Evolutionary conservation across 2,888 invertebrate genomes (phyloP).

Genomic region (Hipparchia sbordonii): DNA sequence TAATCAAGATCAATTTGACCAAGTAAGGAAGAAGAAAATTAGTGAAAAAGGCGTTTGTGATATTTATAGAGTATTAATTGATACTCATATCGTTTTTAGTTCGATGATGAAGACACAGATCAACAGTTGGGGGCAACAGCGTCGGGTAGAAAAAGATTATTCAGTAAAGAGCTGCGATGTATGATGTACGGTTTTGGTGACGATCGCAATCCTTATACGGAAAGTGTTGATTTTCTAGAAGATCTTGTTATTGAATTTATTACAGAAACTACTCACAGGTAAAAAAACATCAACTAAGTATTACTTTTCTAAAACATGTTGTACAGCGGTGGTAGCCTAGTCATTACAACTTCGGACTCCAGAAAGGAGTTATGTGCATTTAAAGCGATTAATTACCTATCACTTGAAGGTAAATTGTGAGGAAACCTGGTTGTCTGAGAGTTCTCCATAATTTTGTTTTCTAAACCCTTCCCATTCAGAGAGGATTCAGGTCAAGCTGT

Average conservation of each 20-base stretch:
- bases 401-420: no score
- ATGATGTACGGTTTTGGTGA: constrained; percentile 99
- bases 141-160: constrained; percentile 90
- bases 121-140: constrained; percentile 87
- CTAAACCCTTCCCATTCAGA: no score
- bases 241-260: constrained; percentile 99
- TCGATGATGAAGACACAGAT: constrained; percentile 88
- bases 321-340: no score
- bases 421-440: no score
- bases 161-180: constrained; percentile 95
- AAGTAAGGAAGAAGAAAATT: constrained; percentile 49
- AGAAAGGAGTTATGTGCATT: no score
- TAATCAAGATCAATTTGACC: constrained; percentile 68
- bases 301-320: no score
- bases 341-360: no score
- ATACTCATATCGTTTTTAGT: constrained; percentile 49
- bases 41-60: background rate
- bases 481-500: no score
- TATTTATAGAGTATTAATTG: background rate
- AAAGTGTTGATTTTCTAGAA: constrained; percentile 98
- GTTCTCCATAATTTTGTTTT: no score
- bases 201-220: constrained; percentile 99
- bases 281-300: constrained; percentile 35
- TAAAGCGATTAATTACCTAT: no score
- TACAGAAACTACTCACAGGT: constrained; percentile 95